phyloP scores from a whole-genome alignment of 2,113 vertebrate species.

The Himantopus leucocephalus region DNA sequence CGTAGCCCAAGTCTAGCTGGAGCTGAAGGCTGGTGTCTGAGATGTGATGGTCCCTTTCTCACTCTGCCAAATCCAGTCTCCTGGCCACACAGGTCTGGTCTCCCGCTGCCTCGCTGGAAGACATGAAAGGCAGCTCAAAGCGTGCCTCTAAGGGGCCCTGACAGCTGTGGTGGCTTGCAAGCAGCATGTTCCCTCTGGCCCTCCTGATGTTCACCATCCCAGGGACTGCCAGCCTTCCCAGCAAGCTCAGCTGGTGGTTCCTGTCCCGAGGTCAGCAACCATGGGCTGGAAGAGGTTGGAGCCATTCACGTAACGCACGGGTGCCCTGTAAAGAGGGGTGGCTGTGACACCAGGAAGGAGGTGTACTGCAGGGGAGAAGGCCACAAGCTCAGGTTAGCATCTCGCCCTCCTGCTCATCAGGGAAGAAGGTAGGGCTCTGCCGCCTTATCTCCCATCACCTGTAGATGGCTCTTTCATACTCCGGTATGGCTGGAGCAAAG shows the following conservation, averaged over 20 bases:
- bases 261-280: not conserved
- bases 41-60: not conserved
- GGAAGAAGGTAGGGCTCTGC: not conserved
- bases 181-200: not conserved
- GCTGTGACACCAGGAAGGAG: not conserved
- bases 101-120: not conserved
- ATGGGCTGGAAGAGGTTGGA: not conserved
- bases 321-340: not conserved
- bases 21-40: not conserved
- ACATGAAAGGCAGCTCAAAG: not conserved
- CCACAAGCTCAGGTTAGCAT: not conserved
- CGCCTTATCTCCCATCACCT: constrained; percentile 47
- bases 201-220: not conserved
- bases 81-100: not conserved
- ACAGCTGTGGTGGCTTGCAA: not conserved
- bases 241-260: not conserved
- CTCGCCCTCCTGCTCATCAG: fast-evolving
- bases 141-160: not conserved
- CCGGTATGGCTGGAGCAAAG: not conserved
- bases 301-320: fast-evolving
- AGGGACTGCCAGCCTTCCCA: not conserved
- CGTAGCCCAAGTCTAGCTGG: not conserved
- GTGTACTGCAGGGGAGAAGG: not conserved
- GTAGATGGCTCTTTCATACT: constrained; percentile 58
- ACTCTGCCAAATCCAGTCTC: not conserved